Evolutionary conservation across 2,797 vertebrate genomes (phyloP), one percentile per base, ranked within the genome.

Genomic region (Channallabes apus): DNA sequence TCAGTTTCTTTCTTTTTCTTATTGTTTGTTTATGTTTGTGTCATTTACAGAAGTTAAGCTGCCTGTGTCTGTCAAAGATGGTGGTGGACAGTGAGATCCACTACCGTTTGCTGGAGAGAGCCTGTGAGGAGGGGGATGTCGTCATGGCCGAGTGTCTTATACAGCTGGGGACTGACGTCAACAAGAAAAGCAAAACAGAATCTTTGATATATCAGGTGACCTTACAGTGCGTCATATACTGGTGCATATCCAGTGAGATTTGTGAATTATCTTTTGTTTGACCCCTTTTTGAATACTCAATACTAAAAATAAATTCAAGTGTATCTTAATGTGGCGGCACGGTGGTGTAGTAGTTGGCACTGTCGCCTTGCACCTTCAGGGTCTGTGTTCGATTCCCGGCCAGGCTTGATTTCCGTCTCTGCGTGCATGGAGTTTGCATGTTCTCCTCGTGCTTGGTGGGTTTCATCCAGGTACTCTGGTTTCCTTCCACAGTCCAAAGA

Each of bases 161-260:
- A 32, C 92, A 97, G 0, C 88, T 99, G 85, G 97, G 97, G 12
- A 97, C 98, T 2, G 97, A 99, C 69, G 85, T 96, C 91, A 98
- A 97, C 91, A 95, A 91, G 91, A 96, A 96, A 90, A 95, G 94
- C 65, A 97, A 97, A 72, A 90, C 91, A 0, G 94, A 96, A 11
- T 96, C 98, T 75, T 96, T 99, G 84, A 96, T 99, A 87, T 97
- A 95, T 91, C 96, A 97, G 96, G 98, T 99, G 92, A 80, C 62
- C 9, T 80, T 80, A 54, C 15, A 67, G 1, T 29, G 41, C 11
- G 9, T 32, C 41, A 1, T 29, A 14, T 51, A 46, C 76, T 58
- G 51, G 27, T 75, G 72, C 46, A 22, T 65, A n/a, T 64, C 18
- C 32, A 62, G 46, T 77, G 11, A 54, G 76, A 35, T 24, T 59